phyloP scores from a whole-genome alignment of 2,113 vertebrate genomes.

The Dicrurus megarhynchus region DNA sequence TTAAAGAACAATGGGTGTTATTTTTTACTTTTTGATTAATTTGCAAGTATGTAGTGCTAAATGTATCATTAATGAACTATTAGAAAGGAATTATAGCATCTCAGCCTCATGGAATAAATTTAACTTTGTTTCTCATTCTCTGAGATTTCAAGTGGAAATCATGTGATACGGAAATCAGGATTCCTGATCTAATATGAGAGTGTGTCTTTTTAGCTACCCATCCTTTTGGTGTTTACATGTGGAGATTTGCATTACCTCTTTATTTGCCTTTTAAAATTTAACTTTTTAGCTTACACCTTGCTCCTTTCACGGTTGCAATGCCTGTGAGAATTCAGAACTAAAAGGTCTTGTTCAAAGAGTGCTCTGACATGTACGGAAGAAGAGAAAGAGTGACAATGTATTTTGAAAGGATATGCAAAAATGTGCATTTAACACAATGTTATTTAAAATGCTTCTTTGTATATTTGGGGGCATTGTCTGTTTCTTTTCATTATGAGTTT shows the following conservation, averaged over 20 bases:
- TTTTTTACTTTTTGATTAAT: background rate
- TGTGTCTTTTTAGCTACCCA: background rate
- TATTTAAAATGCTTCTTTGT: constrained; percentile 65
- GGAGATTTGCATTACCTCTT: background rate
- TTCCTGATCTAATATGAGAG: background rate
- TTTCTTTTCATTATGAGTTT: constrained; percentile 46
- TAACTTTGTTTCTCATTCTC: background rate
- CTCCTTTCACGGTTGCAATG: background rate
- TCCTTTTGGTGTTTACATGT: background rate
- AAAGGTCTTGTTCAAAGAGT: constrained; percentile 18
- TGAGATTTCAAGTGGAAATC: background rate
- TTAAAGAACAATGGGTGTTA: background rate
- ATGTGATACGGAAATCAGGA: background rate
- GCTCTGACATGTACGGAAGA: background rate
- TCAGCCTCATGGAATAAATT: background rate
- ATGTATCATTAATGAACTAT: background rate
- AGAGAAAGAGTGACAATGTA: background rate
- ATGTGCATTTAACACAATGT: constrained; percentile 2
- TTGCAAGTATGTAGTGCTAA: background rate
- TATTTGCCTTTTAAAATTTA: background rate
- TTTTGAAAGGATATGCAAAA: constrained; percentile 25
- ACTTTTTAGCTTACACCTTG: background rate
- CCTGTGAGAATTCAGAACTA: constrained; percentile 6
- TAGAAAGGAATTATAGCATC: background rate
- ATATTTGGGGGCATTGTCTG: constrained; percentile 28